Base-by-base conservation (phyloP, 2,113 vertebrate species). In the Chaetodon auriga region DNA sequence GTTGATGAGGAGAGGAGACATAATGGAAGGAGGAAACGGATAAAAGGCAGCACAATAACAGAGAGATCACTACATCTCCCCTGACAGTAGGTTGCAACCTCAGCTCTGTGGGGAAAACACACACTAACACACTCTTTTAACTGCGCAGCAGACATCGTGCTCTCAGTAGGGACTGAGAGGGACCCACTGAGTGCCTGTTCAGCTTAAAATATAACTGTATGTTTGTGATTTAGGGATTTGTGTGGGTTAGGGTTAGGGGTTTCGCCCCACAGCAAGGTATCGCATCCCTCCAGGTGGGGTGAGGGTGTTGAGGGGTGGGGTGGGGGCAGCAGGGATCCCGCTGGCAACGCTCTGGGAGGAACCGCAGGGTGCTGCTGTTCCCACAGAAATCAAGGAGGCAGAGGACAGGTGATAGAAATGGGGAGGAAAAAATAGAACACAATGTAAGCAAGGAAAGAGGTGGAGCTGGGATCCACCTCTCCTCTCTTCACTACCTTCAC, bases 241-340 rank as follows among this genome's bases (percentile, higher is more conserved):
- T 55, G 62, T 53, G 48, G 38, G 38, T 36, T n/a, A n/a, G n/a
- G n/a, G n/a, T n/a, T n/a, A n/a, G n/a, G n/a, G n/a, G n/a, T n/a
- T n/a, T n/a, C n/a, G 51, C 86, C 90, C 77, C 70, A 68, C 74
- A 90, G 91, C 84, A 92, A 86, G 81, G 87, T 90, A 54, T 70
- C 23, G 49, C 61, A 82, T 78, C 91, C 89, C 82, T 73, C 75
- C 68, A 82, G 93, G 93, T 91, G 58, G 60, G 85, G 72, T 76
- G 65, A 84, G 46, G 89, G 66, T 64, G 75, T 43, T 65, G 16
- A 65, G 73, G 87, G 71, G 41, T 48, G 6, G 51, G 35, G 64
- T 30, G 30, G 66, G 78, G 79, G 61, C 54, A n/a, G 66, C 25
- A 23, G 57, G 25, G 84, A 75, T 84, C 81, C 86, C 81, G 30